Evolutionary conservation across 2,888 invertebrate genomes (phyloP).

Genomic region (Xestobium rufovillosum): DNA sequence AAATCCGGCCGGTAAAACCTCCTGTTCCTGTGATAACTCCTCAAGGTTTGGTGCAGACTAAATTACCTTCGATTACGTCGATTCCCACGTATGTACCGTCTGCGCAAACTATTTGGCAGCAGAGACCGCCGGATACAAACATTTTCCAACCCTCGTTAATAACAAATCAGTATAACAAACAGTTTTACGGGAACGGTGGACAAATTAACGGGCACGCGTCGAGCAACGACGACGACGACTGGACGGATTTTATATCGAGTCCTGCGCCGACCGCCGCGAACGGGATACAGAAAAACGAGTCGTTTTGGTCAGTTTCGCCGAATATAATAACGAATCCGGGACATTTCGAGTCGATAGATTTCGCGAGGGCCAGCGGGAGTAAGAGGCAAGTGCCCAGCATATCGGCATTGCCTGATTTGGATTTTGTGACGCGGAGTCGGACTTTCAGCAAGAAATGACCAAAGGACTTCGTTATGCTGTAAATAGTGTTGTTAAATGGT

Average conservation of each 20-base stretch:
- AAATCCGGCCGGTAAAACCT: constrained; percentile 36
- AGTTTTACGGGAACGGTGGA: not conserved
- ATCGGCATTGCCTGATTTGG: constrained; percentile 48
- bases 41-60: constrained; percentile 38
- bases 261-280: constrained; percentile 30
- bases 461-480: constrained; percentile 41
- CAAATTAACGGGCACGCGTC: constrained; percentile 4
- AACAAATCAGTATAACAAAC: constrained; percentile 32
- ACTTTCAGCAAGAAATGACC: constrained; percentile 41
- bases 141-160: constrained; percentile 35
- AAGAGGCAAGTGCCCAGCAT: constrained; percentile 38
- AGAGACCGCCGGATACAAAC: not conserved
- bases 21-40: constrained; percentile 40
- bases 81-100: constrained; percentile 12
- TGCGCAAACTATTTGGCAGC: constrained; percentile 3
- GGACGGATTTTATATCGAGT: constrained; percentile 52
- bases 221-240: constrained; percentile 45
- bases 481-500: no score
- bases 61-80: constrained; percentile 28
- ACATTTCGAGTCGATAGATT: constrained; percentile 26
- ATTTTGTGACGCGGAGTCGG: constrained; percentile 41
- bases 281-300: constrained; percentile 6
- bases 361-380: constrained; percentile 18
- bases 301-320: constrained; percentile 16
- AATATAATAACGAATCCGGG: constrained; percentile 39